Base-by-base conservation (phyloP, 2,797 vertebrate species). In the Graptemys geographica region DNA sequence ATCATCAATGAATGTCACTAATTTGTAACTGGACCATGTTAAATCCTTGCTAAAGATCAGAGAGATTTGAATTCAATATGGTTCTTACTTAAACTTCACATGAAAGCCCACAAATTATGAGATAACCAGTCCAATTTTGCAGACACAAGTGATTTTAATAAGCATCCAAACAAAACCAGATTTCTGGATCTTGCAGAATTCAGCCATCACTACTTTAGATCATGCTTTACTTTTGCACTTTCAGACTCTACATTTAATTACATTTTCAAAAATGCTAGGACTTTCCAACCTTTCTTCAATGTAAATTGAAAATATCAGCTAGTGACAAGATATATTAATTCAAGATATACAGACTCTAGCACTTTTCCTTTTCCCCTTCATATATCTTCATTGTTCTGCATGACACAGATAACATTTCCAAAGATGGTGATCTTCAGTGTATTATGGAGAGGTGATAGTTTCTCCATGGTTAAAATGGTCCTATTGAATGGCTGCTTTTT, bases 41-140 rank as follows among this genome's bases (percentile, higher is more conserved):
- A 96, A 97, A 96, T 97, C 95, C 96, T 41, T 94, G 88, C 89
- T 96, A 96, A 97, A 94, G 95, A 96, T 52, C 79, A 82, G 69
- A 91, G 84, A 87, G 92, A 93, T 83, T 81, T 85, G 84, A 94
- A 47, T 47, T 76, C 72, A 76, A 47, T 25, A 76, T 47, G 25
- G 72, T 47, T 19, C 37, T 69, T 69, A 69, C 72, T 62, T 96
- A 95, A 96, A 95, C 92, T 86, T 93, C 57, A 78, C 2, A 72
- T 47, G 89, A 95, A 95, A 94, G 56, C 31, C 80, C 83, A 85
- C 86, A 94, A 94, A 8, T 27, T 1, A 11, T 62, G 52, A 94
- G 74, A 47, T 84, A 93, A 81, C 79, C 86, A 95, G 93, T 91
- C 84, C 91, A 27, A 25, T 76, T 47, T 76, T 76, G 6, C 25